phyloP scores from a whole-genome alignment of 2,797 vertebrate genomes.

The Sebastes umbrosus region DNA sequence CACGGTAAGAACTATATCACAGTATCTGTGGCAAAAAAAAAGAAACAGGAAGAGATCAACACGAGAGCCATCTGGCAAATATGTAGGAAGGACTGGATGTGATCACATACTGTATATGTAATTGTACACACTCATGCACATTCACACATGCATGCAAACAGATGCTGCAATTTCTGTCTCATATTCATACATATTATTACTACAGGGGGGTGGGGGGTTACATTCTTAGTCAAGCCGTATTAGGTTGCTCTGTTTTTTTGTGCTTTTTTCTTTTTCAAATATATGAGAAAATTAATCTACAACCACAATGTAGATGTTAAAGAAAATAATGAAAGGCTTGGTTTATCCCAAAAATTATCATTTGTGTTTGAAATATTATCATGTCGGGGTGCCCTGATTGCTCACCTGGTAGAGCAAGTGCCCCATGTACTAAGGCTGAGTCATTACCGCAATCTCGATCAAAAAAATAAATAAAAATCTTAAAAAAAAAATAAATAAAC shows the following conservation, averaged over 20 bases:
- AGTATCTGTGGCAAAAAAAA: not conserved
- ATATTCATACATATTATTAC: not conserved
- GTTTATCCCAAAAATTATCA: not conserved
- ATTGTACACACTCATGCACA: not conserved
- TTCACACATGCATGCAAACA: not conserved
- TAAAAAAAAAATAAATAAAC: too few species aligned
- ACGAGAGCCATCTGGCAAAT: constrained; percentile 24
- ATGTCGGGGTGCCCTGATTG: too few species aligned
- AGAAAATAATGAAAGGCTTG: not conserved
- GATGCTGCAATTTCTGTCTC: not conserved
- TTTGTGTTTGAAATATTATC: not conserved
- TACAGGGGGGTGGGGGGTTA: too few species aligned
- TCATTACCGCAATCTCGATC: too few species aligned
- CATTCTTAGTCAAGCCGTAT: not conserved
- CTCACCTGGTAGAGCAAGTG: too few species aligned
- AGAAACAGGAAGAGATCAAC: constrained; percentile 5
- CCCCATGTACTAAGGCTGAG: too few species aligned
- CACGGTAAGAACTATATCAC: constrained; percentile 85
- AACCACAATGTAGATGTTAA: not conserved
- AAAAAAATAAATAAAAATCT: too few species aligned
- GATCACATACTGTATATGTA: not conserved
- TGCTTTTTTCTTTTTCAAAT: not conserved
- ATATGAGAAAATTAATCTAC: not conserved
- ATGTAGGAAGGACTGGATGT: not conserved
- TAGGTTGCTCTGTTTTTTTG: not conserved